Conservation (phyloP, 1,140 invertebrate genomes). For the Schlechtendalia chinensis region DNA sequence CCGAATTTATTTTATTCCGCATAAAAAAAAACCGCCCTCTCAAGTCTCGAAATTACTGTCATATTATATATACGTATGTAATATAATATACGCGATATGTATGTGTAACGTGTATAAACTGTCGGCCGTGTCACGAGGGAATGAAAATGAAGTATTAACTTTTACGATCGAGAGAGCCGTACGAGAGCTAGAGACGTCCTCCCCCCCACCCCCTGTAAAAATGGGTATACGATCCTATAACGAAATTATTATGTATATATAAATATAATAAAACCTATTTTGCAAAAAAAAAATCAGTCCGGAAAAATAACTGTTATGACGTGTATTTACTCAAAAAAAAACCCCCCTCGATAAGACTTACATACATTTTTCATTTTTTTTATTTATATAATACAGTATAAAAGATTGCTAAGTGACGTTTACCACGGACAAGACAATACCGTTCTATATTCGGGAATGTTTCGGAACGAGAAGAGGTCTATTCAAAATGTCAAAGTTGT, state of each 20-base stretch:
- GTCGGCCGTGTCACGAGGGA: neutral
- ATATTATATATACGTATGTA: neutral
- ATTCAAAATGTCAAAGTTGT: too few relatives aligned
- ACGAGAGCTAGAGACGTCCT: neutral
- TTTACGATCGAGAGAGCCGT: slow-evolving; percentile 18
- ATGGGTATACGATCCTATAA: slow-evolving; percentile 15
- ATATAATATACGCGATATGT: neutral
- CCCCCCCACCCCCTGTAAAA: too few relatives aligned
- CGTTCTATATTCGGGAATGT: too few relatives aligned
- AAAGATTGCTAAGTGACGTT: too few relatives aligned
- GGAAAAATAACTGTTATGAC: neutral
- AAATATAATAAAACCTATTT: neutral
- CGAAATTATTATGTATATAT: neutral
- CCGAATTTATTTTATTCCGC: neutral
- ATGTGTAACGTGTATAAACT: slow-evolving; percentile 1
- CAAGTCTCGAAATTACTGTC: slow-evolving; percentile 20
- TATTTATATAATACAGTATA: too few relatives aligned
- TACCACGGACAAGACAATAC: too few relatives aligned
- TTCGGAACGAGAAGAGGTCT: too few relatives aligned
- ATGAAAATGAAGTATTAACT: slow-evolving; percentile 28
- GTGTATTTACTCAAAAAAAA: too few relatives aligned
- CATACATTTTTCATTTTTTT: too few relatives aligned
- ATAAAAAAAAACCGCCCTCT: neutral
- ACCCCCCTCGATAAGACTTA: too few relatives aligned
- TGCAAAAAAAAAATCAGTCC: neutral